phyloP scores from a whole-genome alignment of 2,888 invertebrate genomes.

The Melinaea marsaeus region DNA sequence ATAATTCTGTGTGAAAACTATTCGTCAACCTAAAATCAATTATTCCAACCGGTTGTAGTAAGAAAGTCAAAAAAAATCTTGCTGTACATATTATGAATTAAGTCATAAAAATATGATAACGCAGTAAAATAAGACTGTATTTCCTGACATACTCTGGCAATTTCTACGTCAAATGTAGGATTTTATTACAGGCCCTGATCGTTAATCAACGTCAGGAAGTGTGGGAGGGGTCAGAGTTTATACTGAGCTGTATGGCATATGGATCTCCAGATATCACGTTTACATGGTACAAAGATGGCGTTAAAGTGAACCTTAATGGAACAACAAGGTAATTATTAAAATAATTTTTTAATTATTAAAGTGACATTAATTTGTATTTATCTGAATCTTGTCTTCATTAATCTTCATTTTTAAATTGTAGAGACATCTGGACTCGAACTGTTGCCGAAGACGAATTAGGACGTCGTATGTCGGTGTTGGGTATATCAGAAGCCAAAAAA shows the following conservation, averaged over 20 bases:
- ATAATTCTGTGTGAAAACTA: too few relatives aligned
- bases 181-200: constrained; percentile 50
- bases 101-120: constrained; percentile 26
- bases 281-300: constrained; percentile 89
- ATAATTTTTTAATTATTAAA: too few relatives aligned
- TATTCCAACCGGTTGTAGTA: constrained; percentile 9
- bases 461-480: constrained; percentile 81
- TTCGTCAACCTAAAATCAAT: background rate
- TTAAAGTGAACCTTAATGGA: constrained; percentile 84
- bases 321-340: constrained; percentile 78
- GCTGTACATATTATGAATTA: constrained; percentile 21
- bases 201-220: constrained; percentile 73
- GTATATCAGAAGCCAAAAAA: constrained; percentile 82
- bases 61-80: constrained; percentile 23
- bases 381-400: background rate
- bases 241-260: constrained; percentile 86
- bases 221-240: constrained; percentile 86
- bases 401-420: constrained; percentile 40
- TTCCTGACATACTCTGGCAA: constrained; percentile 20
- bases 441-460: constrained; percentile 74
- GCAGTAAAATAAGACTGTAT: constrained; percentile 23
- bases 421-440: constrained; percentile 82
- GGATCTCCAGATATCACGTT: constrained; percentile 86
- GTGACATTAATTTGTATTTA: background rate
- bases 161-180: constrained; percentile 24